phyloP scores from a whole-genome alignment of 2,888 invertebrate species.

The Autographa pulchrina region DNA sequence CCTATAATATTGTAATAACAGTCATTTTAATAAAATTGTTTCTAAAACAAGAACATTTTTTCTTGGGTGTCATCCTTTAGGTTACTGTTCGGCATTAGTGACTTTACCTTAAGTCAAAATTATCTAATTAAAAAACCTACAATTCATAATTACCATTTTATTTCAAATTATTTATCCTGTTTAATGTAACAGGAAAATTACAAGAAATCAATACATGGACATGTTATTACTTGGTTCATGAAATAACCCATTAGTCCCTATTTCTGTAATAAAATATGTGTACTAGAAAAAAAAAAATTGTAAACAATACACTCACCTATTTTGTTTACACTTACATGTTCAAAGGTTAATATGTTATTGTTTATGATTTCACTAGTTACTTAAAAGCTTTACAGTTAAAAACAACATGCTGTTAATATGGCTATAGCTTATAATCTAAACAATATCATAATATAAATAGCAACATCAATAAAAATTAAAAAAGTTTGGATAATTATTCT shows the following conservation, averaged over 20 bases:
- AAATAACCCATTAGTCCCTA: too few relatives aligned
- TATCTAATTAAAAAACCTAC: too few relatives aligned
- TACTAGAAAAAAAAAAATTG: not conserved
- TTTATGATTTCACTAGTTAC: not conserved
- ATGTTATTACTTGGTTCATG: too few relatives aligned
- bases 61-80: too few relatives aligned
- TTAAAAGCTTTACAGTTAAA: not conserved
- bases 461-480: too few relatives aligned
- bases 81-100: too few relatives aligned
- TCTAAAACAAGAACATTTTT: too few relatives aligned
- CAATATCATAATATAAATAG: not conserved
- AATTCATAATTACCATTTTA: not conserved
- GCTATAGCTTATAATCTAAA: not conserved
- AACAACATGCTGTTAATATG: not conserved
- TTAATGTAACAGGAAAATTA: not conserved
- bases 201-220: not conserved
- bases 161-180: not conserved
- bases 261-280: too few relatives aligned
- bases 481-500: too few relatives aligned
- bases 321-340: not conserved
- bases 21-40: too few relatives aligned
- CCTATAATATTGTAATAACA: too few relatives aligned
- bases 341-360: not conserved
- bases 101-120: too few relatives aligned
- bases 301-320: not conserved